Percentiles rank a stretch among this genome's conserved stretches.
Conservation (phyloP, 2,113 vertebrate species). For the Cynopterus brachyotis region DNA sequence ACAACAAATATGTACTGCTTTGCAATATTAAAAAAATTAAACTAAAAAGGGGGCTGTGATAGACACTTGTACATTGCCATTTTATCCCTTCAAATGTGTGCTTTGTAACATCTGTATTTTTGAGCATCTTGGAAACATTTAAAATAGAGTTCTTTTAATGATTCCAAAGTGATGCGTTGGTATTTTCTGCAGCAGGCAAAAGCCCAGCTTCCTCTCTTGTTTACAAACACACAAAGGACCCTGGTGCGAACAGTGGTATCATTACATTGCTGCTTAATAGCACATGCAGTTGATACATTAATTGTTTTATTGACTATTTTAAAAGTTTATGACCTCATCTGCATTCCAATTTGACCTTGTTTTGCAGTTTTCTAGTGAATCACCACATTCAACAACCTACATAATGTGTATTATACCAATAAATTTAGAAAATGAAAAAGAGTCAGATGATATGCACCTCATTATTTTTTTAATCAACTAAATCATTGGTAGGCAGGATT, state of each 20-base stretch:
- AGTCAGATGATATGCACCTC: conserved; percentile 54
- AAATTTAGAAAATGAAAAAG: conserved; percentile 72
- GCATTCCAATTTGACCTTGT: conserved; percentile 71
- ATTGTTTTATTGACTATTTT: conserved; percentile 81
- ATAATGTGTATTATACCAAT: conserved; percentile 73
- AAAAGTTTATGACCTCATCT: conserved; percentile 79
- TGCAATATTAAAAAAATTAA: not conserved
- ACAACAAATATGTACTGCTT: not conserved
- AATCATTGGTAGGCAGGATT: conserved; percentile 57
- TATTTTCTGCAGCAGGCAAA: not conserved
- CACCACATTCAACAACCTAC: conserved; percentile 69
- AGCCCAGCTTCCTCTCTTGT: conserved; percentile 32
- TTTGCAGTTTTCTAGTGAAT: conserved; percentile 76
- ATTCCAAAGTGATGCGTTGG: not conserved
- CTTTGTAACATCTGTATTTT: not conserved
- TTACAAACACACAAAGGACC: conserved; percentile 60
- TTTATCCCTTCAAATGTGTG: not conserved
- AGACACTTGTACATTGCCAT: not conserved
- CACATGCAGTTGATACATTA: conserved; percentile 74
- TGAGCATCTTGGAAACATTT: not conserved
- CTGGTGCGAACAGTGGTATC: conserved; percentile 61
- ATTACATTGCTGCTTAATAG: conserved; percentile 51
- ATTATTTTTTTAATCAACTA: conserved; percentile 72
- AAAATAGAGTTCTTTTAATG: not conserved
- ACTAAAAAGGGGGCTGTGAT: not conserved